Percentiles rank a stretch among this genome's conserved stretches.
Evolutionary conservation across 2,113 vertebrate genomes (phyloP).

Genomic region (Crotalus tigris): DNA sequence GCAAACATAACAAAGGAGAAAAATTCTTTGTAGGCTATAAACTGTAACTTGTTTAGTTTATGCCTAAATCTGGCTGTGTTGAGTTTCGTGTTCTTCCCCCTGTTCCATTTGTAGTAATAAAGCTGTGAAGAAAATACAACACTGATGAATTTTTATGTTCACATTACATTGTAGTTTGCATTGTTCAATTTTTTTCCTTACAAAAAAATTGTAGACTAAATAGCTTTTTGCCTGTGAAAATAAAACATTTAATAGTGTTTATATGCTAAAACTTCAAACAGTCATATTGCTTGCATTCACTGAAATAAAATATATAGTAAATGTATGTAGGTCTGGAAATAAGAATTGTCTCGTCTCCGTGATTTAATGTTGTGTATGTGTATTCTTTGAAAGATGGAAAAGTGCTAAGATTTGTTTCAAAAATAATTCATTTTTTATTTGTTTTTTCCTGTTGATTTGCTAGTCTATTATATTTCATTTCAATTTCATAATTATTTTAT

Average conservation of each 20-base stretch:
- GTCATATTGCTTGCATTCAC: constrained; percentile 27
- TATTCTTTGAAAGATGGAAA: constrained; percentile 9
- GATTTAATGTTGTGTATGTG: constrained; percentile 14
- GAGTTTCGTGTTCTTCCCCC: constrained; percentile 20
- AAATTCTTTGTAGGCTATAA: background rate
- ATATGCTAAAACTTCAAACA: background rate
- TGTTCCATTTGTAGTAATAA: constrained; percentile 48
- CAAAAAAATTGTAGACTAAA: background rate
- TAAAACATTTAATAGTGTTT: constrained; percentile 22
- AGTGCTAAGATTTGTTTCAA: constrained; percentile 33
- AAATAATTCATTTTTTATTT: constrained; percentile 14
- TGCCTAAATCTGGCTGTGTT: background rate
- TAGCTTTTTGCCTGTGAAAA: constrained; percentile 43
- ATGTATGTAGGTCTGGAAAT: constrained; percentile 11
- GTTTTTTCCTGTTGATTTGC: background rate
- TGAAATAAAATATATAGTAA: background rate
- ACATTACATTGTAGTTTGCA: constrained; percentile 1
- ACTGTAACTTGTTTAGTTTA: background rate
- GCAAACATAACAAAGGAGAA: background rate
- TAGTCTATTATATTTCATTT: background rate
- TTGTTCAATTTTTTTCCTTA: constrained; percentile 9
- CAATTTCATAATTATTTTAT: background rate
- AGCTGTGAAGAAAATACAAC: constrained; percentile 36
- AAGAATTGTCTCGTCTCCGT: background rate
- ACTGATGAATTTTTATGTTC: constrained; percentile 40